phyloP scores from a whole-genome alignment of 2,888 invertebrate genomes.

The Lithophane socia region DNA sequence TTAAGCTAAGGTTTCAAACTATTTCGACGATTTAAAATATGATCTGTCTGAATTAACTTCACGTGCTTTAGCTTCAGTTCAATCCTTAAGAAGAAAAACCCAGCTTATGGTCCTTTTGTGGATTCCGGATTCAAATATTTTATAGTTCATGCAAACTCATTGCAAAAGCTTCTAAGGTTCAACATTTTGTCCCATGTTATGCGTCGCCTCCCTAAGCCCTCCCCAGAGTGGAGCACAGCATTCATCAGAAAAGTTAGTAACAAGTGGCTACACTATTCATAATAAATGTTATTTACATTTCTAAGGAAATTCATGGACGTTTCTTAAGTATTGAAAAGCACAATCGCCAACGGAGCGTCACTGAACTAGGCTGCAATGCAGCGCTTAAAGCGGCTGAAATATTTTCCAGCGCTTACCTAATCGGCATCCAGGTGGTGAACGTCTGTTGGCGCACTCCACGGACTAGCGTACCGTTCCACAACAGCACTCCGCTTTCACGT shows the following conservation, averaged over 20 bases:
- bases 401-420: constrained; percentile 66
- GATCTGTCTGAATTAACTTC: not conserved
- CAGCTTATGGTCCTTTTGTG: not conserved
- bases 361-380: constrained; percentile 68
- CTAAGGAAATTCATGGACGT: constrained; percentile 61
- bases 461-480: constrained; percentile 81
- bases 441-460: constrained; percentile 75
- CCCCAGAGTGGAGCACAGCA: constrained; percentile 3
- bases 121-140: not conserved
- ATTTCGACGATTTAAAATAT: not conserved
- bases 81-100: not conserved
- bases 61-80: not conserved
- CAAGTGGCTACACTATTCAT: constrained; percentile 51
- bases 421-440: constrained; percentile 69
- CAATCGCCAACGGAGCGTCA: constrained; percentile 74
- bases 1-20: not conserved
- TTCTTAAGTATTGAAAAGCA: constrained; percentile 67
- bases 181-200: not conserved
- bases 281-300: constrained; percentile 58
- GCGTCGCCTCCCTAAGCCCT: constrained; percentile 9
- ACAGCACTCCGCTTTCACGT: constrained; percentile 86
- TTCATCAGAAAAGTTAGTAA: constrained; percentile 43
- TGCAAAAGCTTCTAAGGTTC: constrained; percentile 9
- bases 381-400: constrained; percentile 68
- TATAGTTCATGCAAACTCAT: constrained; percentile 1